Conservation (phyloP, 2,113 vertebrate genomes). For the Climacteris rufus region DNA sequence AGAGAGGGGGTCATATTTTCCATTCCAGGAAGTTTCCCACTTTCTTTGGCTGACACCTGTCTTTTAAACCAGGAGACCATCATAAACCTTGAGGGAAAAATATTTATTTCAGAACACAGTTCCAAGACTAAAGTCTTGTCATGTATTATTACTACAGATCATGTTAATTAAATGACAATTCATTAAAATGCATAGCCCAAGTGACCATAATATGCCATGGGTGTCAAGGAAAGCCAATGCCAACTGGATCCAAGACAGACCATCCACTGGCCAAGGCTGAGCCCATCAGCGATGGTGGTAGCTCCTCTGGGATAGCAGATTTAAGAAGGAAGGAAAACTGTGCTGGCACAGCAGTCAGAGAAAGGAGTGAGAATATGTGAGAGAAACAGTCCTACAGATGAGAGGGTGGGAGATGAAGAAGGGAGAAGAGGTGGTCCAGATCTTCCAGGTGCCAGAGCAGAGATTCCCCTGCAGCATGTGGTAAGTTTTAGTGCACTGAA, state of each 20-base stretch:
- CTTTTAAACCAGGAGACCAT: too few species aligned
- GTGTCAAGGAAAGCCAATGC: neutral
- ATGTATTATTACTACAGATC: neutral
- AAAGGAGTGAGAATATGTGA: neutral
- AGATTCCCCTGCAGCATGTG: fast-evolving
- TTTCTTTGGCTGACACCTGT: too few species aligned
- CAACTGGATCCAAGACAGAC: neutral
- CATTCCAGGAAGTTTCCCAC: too few species aligned
- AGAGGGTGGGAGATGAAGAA: neutral
- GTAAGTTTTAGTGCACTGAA: neutral
- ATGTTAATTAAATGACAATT: neutral
- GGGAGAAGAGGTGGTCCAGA: neutral
- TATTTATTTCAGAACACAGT: neutral
- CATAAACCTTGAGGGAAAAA: neutral
- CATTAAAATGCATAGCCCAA: neutral
- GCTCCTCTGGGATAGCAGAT: neutral
- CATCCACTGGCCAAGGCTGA: fast-evolving
- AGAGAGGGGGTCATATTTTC: too few species aligned
- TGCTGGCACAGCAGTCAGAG: neutral
- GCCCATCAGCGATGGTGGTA: neutral
- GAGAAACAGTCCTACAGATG: neutral
- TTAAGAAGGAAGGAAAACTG: neutral
- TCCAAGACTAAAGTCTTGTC: neutral
- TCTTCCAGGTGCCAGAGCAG: neutral
- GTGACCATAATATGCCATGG: neutral